Conservation (phyloP, 2,113 vertebrate species). For the Pavo muticus region DNA sequence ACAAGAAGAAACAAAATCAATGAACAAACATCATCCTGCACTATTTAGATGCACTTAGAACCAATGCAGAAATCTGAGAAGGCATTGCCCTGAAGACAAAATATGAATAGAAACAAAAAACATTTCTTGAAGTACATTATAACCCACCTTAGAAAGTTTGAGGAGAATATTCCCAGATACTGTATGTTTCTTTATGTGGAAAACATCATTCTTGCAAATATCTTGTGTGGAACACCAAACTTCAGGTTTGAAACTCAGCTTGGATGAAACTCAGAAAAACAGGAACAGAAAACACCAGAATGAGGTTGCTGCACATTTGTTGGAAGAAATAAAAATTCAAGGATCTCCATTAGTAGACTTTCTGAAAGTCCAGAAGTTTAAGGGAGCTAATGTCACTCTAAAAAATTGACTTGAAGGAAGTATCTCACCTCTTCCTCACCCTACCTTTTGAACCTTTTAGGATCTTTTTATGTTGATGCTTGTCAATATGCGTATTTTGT, state of each 20-base stretch:
- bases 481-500: neutral
- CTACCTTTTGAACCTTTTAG: neutral
- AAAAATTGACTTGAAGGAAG: neutral
- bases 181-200: neutral
- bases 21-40: neutral
- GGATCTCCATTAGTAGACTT: neutral
- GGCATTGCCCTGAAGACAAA: neutral
- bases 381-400: neutral
- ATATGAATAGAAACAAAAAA: neutral
- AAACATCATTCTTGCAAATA: neutral
- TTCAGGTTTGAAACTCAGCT: neutral
- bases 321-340: neutral
- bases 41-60: neutral
- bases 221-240: neutral
- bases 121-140: neutral
- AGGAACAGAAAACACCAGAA: neutral
- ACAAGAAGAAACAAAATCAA: neutral
- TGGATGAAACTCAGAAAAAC: neutral
- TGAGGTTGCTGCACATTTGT: neutral
- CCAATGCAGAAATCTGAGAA: neutral
- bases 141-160: neutral
- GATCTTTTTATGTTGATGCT: fast-evolving
- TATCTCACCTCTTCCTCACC: neutral
- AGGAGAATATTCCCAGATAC: neutral
- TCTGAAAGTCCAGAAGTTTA: neutral